A percentile compares a stretch with the other conserved stretches of the same genome.
Evolutionary conservation across 2,113 vertebrate species (phyloP).

Genomic region (Riparia riparia): DNA sequence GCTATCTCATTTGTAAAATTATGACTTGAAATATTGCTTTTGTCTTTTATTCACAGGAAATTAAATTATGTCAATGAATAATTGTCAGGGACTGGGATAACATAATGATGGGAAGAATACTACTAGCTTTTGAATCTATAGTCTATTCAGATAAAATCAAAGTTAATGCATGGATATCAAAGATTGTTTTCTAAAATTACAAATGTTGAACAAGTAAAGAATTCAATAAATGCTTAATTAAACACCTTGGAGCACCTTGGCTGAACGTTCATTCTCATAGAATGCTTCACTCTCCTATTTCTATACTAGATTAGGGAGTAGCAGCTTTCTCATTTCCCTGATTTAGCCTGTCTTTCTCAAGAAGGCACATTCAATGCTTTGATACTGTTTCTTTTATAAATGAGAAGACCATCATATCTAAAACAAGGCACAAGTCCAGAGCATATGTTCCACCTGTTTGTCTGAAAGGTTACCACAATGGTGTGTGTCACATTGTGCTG

Average conservation of each 20-base stretch:
- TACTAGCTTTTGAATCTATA: not conserved
- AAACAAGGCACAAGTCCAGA: not conserved
- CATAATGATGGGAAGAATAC: not conserved
- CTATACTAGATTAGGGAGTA: not conserved
- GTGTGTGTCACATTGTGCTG: not conserved
- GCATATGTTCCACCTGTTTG: not conserved
- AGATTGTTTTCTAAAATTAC: not conserved
- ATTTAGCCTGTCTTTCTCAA: not conserved
- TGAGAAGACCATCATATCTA: not conserved
- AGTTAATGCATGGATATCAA: not conserved
- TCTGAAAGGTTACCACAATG: not conserved
- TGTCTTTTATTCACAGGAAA: not conserved
- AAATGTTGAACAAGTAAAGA: not conserved
- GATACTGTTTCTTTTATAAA: not conserved
- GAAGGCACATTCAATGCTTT: not conserved
- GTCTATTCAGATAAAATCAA: not conserved
- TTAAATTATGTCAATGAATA: not conserved
- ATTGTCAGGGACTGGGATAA: not conserved
- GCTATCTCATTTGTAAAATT: not conserved
- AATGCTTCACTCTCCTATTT: not conserved
- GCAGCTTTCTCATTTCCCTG: not conserved
- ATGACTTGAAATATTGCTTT: not conserved
- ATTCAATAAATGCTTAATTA: not conserved
- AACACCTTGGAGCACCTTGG: not conserved
- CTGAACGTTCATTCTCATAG: not conserved